Base-by-base conservation (phyloP, 2,113 vertebrate species). In the Amblyopsis rosae region DNA sequence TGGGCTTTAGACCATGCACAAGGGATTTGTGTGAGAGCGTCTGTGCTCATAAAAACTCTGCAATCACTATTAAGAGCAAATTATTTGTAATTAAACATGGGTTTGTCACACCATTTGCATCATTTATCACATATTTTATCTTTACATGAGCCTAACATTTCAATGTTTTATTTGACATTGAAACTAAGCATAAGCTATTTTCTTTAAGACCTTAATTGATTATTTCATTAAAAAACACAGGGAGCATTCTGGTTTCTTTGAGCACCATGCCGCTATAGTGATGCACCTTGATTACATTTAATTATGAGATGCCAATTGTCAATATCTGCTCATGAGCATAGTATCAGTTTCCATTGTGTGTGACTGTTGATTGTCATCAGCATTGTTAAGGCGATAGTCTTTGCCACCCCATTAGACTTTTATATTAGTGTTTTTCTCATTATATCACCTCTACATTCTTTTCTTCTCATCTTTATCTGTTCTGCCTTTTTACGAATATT, bases 31-130 rank as follows among this genome's bases (percentile, higher is more conserved):
- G 2, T 51, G 11, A 8, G 13, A 53, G 35, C 5, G 3, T 51
- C 26, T 57, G 4, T 15, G 61, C 10, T 46, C 8, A 8, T 16
- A 60, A 60, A 45, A 12, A 17, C 16, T 65, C 6, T 56, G 26
- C 19, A 45, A 0, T 57, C 26, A 33, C 54, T 3, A 3, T 15
- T 10, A 50, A 15, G 49, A 11, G 49, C 8, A 60, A 10, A 13
- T 12, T 7, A 17, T 41, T 32, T 17, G 3, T 19, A 46, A 60
- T 3, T 10, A 12, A 55, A 54, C 11, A 6, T 35, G 49, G 15
- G 19, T 67, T 76, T 69, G 59, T 62, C 46, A 7, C 9, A 19
- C 1, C 6, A 62, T 50, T 13, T 50, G 49, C 49, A 50, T 50
- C 51, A 5, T 41, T 41, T 4, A n/a, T 54, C n/a, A 16, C 12